Evolutionary conservation across 1,140 invertebrate genomes (phyloP).

Genomic region (Penaeus chinensis): DNA sequence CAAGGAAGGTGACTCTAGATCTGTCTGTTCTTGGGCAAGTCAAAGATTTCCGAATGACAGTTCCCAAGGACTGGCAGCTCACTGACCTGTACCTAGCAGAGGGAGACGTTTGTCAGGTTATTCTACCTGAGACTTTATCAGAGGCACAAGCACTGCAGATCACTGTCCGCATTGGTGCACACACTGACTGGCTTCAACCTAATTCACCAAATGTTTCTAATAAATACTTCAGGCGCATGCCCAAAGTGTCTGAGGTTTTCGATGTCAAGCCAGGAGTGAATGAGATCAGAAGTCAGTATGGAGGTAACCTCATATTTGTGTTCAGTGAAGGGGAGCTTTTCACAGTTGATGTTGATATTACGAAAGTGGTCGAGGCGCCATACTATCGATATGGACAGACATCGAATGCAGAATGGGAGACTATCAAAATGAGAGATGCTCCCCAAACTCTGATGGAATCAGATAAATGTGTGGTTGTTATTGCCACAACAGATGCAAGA

Average conservation of each 20-base stretch:
- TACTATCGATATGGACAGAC: conserved; percentile 24
- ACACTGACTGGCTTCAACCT: conserved; percentile 25
- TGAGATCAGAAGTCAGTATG: conserved; percentile 32
- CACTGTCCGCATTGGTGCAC: conserved; percentile 34
- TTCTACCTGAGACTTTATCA: conserved; percentile 16
- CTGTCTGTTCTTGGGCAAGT: background rate
- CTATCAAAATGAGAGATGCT: conserved; percentile 16
- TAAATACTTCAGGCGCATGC: conserved; percentile 24
- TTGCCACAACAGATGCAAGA: conserved; percentile 11
- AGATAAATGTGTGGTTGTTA: conserved; percentile 13
- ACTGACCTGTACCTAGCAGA: conserved; percentile 31
- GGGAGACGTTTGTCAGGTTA: conserved; percentile 20
- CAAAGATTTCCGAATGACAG: conserved; percentile 35
- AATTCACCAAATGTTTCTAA: conserved; percentile 17
- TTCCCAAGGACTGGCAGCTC: conserved; percentile 34
- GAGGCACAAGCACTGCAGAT: conserved; percentile 23
- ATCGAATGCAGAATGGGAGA: background rate
- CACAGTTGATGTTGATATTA: conserved; percentile 18
- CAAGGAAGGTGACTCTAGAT: background rate
- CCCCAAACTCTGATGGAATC: conserved; percentile 22
- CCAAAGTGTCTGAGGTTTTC: conserved; percentile 33
- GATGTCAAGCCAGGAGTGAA: conserved; percentile 29
- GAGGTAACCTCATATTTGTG: conserved; percentile 36
- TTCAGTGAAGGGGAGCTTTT: conserved; percentile 13
- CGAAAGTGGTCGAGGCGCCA: conserved; percentile 26